Conservation (phyloP, 2,888 invertebrate species). For the Muschampia plurimacula region DNA sequence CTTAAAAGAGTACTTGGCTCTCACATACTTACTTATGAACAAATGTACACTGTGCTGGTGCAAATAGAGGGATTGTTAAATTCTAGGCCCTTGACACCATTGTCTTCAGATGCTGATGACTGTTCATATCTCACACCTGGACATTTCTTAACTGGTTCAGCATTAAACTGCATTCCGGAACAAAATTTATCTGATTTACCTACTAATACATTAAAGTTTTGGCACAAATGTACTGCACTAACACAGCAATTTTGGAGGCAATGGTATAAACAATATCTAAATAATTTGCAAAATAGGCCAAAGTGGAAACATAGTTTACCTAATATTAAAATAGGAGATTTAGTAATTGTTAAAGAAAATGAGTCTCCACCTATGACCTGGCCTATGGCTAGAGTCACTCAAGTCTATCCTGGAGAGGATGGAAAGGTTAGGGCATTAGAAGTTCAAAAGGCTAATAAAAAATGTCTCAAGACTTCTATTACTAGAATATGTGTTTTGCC, state of each 20-base stretch:
- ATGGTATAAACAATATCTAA: background rate
- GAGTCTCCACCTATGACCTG: background rate
- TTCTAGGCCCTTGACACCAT: background rate
- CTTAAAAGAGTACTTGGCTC: background rate
- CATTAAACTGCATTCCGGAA: background rate
- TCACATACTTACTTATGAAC: background rate
- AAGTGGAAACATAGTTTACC: background rate
- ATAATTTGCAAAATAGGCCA: background rate
- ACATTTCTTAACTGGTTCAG: background rate
- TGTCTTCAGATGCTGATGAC: background rate
- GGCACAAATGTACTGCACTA: background rate
- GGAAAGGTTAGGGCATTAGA: background rate
- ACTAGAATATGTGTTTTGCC: background rate
- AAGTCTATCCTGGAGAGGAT: background rate
- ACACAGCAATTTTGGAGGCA: background rate
- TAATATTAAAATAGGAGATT: background rate
- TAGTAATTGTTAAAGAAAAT: background rate
- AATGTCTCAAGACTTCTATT: background rate
- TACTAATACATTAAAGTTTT: background rate
- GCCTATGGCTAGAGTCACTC: background rate
- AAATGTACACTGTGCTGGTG: background rate
- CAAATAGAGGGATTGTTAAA: background rate
- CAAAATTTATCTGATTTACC: background rate
- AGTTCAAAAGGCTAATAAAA: slow-evolving; percentile 2
- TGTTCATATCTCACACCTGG: slow-evolving; percentile 2